phyloP scores from a whole-genome alignment of 2,113 vertebrate species.

The Nyctereutes procyonoides region DNA sequence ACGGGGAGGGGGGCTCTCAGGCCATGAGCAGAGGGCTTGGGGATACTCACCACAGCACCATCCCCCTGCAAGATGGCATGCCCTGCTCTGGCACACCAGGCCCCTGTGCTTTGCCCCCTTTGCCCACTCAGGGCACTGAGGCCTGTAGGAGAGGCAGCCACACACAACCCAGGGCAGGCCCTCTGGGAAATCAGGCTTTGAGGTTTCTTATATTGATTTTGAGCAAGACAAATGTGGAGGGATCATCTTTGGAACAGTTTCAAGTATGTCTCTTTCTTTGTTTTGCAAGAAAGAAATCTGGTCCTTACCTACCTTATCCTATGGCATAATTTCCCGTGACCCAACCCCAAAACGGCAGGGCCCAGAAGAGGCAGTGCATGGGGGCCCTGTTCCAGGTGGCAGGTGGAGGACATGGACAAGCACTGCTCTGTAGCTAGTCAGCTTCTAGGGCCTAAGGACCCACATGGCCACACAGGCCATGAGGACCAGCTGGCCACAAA shows the following conservation, averaged over 20 bases:
- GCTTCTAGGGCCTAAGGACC: background rate
- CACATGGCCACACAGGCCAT: background rate
- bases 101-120: background rate
- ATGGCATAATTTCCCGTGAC: background rate
- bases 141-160: background rate
- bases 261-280: background rate
- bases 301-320: background rate
- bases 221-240: background rate
- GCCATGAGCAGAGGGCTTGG: background rate
- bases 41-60: background rate
- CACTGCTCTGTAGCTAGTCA: background rate
- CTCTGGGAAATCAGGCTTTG: background rate
- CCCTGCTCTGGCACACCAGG: background rate
- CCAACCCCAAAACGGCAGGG: background rate
- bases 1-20: background rate
- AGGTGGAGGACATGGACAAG: background rate
- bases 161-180: background rate
- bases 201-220: background rate
- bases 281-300: conserved; percentile 8
- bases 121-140: background rate
- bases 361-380: background rate
- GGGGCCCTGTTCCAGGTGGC: background rate
- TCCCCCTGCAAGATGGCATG: background rate
- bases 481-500: background rate
- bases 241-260: background rate